phyloP scores from a whole-genome alignment of 2,888 invertebrate genomes.

The Troides helena region DNA sequence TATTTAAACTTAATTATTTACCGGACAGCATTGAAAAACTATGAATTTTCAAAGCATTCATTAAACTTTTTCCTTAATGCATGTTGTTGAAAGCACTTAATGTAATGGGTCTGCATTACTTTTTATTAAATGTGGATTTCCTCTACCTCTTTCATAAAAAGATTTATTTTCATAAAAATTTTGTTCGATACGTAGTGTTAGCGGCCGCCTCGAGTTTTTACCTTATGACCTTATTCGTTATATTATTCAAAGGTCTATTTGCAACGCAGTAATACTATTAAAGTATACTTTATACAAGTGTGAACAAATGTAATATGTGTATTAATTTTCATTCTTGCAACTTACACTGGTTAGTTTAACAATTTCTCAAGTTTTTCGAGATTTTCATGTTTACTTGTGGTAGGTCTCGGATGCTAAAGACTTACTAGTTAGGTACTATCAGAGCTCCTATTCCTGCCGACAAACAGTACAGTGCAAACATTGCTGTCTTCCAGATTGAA shows the following conservation, averaged over 20 bases:
- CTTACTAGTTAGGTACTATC: too few species aligned
- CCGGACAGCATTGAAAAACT: neutral
- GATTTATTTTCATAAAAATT: constrained; percentile 3
- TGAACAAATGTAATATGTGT: too few species aligned
- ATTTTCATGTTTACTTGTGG: too few species aligned
- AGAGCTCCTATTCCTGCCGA: too few species aligned
- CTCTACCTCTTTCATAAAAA: constrained; percentile 16
- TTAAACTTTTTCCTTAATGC: constrained; percentile 4
- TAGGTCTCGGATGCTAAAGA: too few species aligned
- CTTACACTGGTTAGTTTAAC: too few species aligned
- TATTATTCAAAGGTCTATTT: neutral
- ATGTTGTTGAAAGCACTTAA: constrained; percentile 5
- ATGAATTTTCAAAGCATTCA: constrained; percentile 4
- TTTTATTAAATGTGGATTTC: constrained; percentile 15
- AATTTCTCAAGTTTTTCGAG: too few species aligned
- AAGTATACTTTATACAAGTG: too few species aligned
- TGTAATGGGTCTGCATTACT: constrained; percentile 19
- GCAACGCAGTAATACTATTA: too few species aligned
- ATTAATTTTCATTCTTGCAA: too few species aligned
- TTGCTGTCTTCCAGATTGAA: too few species aligned
- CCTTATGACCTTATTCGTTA: neutral
- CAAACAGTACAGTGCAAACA: too few species aligned
- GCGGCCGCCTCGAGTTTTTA: neutral
- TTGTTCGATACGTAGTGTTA: constrained; percentile 5
- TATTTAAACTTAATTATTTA: neutral